These are phyloP conservation scores for Drosophila pegasa DNA, from an alignment of 2,888 invertebrate species.

Conservation along the genomic window DNA sequence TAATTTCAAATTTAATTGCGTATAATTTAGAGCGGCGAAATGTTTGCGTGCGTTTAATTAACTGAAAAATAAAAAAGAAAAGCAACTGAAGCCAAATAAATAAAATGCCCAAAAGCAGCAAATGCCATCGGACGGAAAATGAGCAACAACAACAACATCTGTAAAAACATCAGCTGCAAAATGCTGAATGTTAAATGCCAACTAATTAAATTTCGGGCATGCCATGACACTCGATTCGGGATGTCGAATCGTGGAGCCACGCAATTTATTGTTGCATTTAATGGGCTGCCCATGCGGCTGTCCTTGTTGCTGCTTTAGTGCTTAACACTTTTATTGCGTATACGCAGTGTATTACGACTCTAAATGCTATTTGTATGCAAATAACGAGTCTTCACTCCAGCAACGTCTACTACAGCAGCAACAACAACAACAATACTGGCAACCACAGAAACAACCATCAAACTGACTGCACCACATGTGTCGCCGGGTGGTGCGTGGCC, in stretches of 20 bases:
- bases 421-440: conserved; percentile 26
- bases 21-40: conserved; percentile 77
- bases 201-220: conserved; percentile 75
- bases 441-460: conserved; percentile 51
- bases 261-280: conserved; percentile 76
- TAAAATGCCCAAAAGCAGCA: conserved; percentile 29
- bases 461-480: conserved; percentile 19
- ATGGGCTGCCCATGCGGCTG: conserved; percentile 66
- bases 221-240: conserved; percentile 52
- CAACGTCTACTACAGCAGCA: conserved; percentile 21
- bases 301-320: conserved; percentile 39
- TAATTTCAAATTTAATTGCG: conserved; percentile 79
- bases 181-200: conserved; percentile 75
- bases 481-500: conserved; percentile 1
- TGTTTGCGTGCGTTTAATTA: conserved; percentile 80
- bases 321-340: conserved; percentile 67
- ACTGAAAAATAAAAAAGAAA: conserved; percentile 72
- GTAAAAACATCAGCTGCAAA: conserved; percentile 48
- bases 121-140: conserved; percentile 42
- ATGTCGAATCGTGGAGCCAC: conserved; percentile 23
- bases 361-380: conserved; percentile 58
- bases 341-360: conserved; percentile 65
- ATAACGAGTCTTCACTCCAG: conserved; percentile 31
- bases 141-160: conserved; percentile 25
- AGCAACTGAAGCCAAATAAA: conserved; percentile 11